Base-by-base conservation (phyloP, 2,888 invertebrate species). In the Creontiades dilutus region DNA sequence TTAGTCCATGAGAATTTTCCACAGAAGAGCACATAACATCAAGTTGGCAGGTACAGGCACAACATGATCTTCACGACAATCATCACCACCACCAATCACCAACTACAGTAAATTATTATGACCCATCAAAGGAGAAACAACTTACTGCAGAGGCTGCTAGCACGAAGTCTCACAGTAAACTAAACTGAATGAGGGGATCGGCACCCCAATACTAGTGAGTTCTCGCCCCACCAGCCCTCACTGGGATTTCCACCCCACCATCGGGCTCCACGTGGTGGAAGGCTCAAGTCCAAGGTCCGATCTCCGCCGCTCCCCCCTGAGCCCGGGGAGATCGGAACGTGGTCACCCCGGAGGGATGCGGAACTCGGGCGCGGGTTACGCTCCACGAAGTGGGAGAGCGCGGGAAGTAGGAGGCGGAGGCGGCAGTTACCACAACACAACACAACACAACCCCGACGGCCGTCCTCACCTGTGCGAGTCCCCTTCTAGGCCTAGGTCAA, bases 91-190 rank as follows among this genome's bases (percentile, higher is more conserved):
- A 82, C 23, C 23, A 37, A 28, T 46, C 2, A 52, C 47, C 82
- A 82, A 37, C 82, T 52, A 48, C 82, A 68, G 68, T 68, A 46
- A 82, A 82, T 82, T 19, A 81, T 76, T 27, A 47, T 46, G 27
- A 82, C 14, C 48, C 19, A 82, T 47, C 4, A 19, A 52, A 82
- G 37, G 75, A 23, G n/a, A 68, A 68, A 13, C 28, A 48, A 86
- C 86, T 86, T 86, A 86, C 86, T 86, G 86, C 61, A 68, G 86
- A 86, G 86, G 68, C 86, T 86, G 86, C 86, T 86, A 86, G 86
- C 86, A 75, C 75, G 48, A 75, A 86, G 86, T 75, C 61, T 68
- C 86, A 86, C 86, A 75, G 75, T 61, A 86, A 86, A 86, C 86
- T 68, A 75, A 86, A 86, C 75, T 86, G 86, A 86, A 47, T 55